phyloP scores from a whole-genome alignment of 2,888 invertebrate species.

The Rhingia rostrata region DNA sequence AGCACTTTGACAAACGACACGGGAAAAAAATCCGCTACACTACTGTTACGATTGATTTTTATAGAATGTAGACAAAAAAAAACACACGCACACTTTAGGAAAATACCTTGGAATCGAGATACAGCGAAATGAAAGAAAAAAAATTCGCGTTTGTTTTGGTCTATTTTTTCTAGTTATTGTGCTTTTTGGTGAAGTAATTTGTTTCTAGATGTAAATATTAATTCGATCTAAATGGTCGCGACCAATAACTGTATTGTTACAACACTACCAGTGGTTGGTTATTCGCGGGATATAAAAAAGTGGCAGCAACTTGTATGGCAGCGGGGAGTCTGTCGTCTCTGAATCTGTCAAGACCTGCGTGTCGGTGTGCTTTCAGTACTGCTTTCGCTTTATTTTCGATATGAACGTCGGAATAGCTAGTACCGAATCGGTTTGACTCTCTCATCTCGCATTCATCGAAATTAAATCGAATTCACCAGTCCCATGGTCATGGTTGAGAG shows the following conservation, averaged over 20 bases:
- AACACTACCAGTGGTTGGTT: conserved; percentile 9
- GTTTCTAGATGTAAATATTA: conserved; percentile 24
- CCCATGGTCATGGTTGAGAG: neutral
- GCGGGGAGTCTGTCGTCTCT: conserved; percentile 42
- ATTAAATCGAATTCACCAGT: neutral
- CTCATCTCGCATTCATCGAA: neutral
- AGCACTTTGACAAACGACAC: neutral
- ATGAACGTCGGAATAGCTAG: conserved; percentile 30
- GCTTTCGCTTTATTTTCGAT: conserved; percentile 20
- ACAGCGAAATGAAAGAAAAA: neutral
- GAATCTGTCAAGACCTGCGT: conserved; percentile 63
- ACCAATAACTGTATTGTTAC: conserved; percentile 7
- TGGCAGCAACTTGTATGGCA: conserved; percentile 33
- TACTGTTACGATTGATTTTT: conserved; percentile 39
- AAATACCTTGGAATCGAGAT: neutral
- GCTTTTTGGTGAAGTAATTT: conserved; percentile 22
- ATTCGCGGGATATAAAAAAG: conserved; percentile 14
- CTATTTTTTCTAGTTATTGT: conserved; percentile 2
- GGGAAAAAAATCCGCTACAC: neutral
- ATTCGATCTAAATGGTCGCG: conserved; percentile 43
- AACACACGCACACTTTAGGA: neutral
- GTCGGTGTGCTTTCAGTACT: conserved; percentile 62
- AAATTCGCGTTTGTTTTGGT: conserved; percentile 3
- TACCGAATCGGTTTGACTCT: conserved; percentile 10
- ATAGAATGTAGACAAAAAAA: neutral